Base-by-base conservation (phyloP, 1,140 invertebrate species). In the Hermetia illucens region DNA sequence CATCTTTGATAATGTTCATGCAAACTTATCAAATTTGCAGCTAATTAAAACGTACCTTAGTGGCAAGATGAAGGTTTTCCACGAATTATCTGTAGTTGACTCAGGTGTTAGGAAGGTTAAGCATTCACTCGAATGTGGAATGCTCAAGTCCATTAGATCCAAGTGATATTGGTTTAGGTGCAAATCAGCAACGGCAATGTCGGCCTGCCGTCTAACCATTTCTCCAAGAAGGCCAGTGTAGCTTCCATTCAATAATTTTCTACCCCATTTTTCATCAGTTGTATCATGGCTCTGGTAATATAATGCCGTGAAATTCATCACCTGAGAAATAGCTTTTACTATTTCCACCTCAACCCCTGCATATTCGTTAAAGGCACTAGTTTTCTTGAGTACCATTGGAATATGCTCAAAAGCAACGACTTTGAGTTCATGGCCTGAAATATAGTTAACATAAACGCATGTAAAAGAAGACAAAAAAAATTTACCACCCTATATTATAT, bases 91-190 rank as follows among this genome's bases (percentile, higher is more conserved):
- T 15, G 71, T 72, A 18, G 78, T 57, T 18, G 82, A 73, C 64
- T 85, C 79, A 2, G 82, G 79, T 5, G 82, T 86, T 3, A 88
- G 50, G 50, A 88, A 88, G 1, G 83, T 86, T 33, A 85, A 67
- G 49, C 83, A 88, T 51, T 86, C 76, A 0, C 78, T 74, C 34
- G 74, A 80, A 36, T 88, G 85, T 0, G 83, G 80, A 29, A 73
- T 67, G n/a, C 75, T 81, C 19, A 88, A 59, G 52, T 88, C 84
- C 34, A 82, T 67, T 12, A 79, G 53, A 37, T 75, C 62, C 21
- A 79, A 51, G 49, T 85, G 72, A 37, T 73, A 68, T 8, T 72
- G 64, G 2, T 73, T 79, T 40, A 85, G 78, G 47, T 83, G 74
- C 22, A 89, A 62, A 58, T 85, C 79, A 1, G 79, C 83, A 5